Conservation (phyloP, 2,888 invertebrate genomes). For the Mesochorus sp. region DNA sequence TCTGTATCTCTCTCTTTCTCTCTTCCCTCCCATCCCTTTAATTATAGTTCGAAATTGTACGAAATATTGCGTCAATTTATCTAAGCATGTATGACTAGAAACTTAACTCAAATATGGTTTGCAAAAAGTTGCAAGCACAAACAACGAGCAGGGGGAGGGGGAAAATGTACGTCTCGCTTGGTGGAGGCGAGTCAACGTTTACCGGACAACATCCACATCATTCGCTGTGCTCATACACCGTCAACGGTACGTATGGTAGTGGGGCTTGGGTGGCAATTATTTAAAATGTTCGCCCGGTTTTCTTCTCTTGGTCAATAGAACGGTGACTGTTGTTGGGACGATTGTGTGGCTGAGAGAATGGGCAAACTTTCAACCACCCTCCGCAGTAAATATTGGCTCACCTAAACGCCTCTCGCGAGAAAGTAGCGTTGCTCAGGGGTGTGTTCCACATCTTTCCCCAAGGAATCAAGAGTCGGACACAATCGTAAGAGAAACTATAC, state of each 20-base stretch:
- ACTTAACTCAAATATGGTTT: too few relatives aligned
- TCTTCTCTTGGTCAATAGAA: background rate
- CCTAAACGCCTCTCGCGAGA: constrained; percentile 46
- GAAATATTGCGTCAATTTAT: background rate
- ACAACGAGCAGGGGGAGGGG: too few relatives aligned
- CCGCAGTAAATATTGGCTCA: constrained; percentile 53
- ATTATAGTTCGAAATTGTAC: too few relatives aligned
- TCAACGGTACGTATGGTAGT: background rate
- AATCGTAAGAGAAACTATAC: background rate
- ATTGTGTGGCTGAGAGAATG: background rate
- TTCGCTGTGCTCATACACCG: background rate
- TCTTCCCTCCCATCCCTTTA: too few relatives aligned
- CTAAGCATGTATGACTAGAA: too few relatives aligned
- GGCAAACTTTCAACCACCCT: constrained; percentile 25
- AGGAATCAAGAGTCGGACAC: background rate
- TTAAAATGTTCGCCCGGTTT: constrained; percentile 16
- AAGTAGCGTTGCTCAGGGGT: constrained; percentile 16
- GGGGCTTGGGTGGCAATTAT: constrained; percentile 23
- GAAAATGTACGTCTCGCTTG: background rate
- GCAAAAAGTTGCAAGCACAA: too few relatives aligned
- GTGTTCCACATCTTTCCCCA: constrained; percentile 9
- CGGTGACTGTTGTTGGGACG: background rate
- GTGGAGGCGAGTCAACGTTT: background rate
- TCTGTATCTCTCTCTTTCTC: too few relatives aligned
- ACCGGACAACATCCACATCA: background rate